Percentiles rank a stretch among this genome's conserved stretches.
These are phyloP conservation scores for Ia io DNA, from an alignment of 2,113 vertebrate genomes.

Conservation along the genomic window DNA sequence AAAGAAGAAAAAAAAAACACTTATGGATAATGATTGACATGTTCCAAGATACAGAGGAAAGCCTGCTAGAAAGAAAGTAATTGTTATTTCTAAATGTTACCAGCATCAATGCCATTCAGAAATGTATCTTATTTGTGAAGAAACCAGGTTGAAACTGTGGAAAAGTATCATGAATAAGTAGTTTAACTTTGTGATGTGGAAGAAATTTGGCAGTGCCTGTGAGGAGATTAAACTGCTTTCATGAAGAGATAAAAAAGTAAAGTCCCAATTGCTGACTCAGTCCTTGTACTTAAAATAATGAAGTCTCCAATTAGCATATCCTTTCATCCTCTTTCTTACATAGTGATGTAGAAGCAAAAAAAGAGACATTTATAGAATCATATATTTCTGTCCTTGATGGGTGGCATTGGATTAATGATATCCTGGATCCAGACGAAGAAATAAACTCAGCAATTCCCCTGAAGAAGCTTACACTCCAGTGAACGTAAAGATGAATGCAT, in stretches of 20 bases:
- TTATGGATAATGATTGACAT: neutral
- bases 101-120: neutral
- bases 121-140: neutral
- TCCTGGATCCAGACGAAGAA: constrained; percentile 32
- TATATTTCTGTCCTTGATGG: constrained; percentile 57
- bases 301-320: constrained; percentile 64
- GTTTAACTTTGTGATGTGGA: constrained; percentile 41
- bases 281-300: constrained; percentile 65
- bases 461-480: constrained; percentile 27
- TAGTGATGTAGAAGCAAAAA: constrained; percentile 27
- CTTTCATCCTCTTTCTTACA: constrained; percentile 56
- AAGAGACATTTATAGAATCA: constrained; percentile 15
- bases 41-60: neutral
- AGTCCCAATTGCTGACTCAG: constrained; percentile 57
- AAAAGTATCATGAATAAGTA: neutral
- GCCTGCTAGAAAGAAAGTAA: neutral
- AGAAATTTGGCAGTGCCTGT: constrained; percentile 44
- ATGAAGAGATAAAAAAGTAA: constrained; percentile 48
- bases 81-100: neutral
- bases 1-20: neutral
- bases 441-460: constrained; percentile 45
- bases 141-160: constrained; percentile 3
- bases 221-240: constrained; percentile 41
- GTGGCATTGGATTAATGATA: constrained; percentile 64
- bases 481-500: constrained; percentile 61